These are phyloP conservation scores for Grus americana DNA, from an alignment of 2,113 vertebrate genomes.

Conservation along the genomic window DNA sequence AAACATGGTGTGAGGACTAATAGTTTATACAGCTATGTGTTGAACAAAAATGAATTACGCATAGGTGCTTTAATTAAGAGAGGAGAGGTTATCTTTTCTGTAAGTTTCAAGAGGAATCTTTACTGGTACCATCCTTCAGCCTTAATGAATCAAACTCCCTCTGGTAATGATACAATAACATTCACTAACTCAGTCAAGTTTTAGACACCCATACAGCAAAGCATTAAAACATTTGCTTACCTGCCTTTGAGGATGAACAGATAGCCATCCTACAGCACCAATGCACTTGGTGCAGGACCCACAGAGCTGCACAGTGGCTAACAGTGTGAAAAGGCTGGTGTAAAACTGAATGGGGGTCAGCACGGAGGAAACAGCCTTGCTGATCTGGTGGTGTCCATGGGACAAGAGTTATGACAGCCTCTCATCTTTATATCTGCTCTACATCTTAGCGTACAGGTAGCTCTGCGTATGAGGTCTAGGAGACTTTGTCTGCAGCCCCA, in stretches of 20 bases:
- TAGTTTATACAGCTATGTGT: background rate
- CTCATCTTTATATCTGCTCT: background rate
- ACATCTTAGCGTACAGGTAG: background rate
- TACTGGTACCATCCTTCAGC: background rate
- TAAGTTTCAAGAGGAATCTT: background rate
- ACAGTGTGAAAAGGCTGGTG: background rate
- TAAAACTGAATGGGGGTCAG: background rate
- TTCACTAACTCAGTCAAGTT: background rate
- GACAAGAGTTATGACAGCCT: background rate
- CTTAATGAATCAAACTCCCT: background rate
- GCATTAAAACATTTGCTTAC: background rate
- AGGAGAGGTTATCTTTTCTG: background rate
- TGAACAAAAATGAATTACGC: background rate
- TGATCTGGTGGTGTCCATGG: background rate
- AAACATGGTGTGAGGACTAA: background rate
- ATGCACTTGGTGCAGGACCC: background rate
- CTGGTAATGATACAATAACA: background rate
- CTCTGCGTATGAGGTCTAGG: background rate
- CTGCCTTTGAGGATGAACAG: background rate
- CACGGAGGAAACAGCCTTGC: background rate
- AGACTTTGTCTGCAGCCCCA: background rate
- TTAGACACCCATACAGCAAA: background rate
- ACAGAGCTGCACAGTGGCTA: background rate
- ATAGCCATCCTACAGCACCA: background rate
- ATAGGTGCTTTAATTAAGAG: background rate